Evolutionary conservation across 2,113 vertebrate species (phyloP), one percentile per base, ranked within the genome.

Genomic region (Jaculus jaculus): DNA sequence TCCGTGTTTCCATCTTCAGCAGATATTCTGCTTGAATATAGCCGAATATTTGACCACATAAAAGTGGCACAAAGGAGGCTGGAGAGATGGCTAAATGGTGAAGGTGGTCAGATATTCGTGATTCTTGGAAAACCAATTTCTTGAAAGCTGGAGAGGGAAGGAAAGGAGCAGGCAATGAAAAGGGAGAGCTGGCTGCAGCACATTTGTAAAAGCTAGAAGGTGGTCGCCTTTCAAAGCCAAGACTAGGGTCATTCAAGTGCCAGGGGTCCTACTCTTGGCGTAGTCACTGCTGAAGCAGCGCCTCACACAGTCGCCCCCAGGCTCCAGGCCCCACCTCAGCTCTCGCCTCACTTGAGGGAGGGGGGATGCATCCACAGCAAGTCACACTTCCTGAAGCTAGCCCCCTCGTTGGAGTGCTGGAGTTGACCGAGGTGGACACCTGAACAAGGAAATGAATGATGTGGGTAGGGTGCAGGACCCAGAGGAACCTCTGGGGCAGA

Each of bases 51-150:
- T 71, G 77, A 82, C 78, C 79, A 65, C 37, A 47, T 47, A 83
- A 83, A n/a, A 51, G 61, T 69, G 65, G 32, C 63, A 23, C 17
- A 83, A 83, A 32, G 26, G 26, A 47, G 5, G 17, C 39, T 68
- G 30, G 20, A 51, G 63, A n/a, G 32, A 47, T 2, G 21, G 23
- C 13, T 51, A 18, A 21, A 32, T 26, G 61, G 58, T 13, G 37
- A 37, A n/a, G 24, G 34, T 28, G 47, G 42, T 89, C 68, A 86
- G 34, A 77, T 30, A 47, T 68, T 88, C 91, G 95, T 87, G 69
- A 85, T 83, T 91, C 90, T 96, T 93, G 79, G 90, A 58, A 87
- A 87, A 94, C 79, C 74, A 92, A 83, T 88, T 94, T 94, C 63
- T 92, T 93, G 68, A 42, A 83, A 93, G 51, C 77, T 75, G 65